Evolutionary conservation across 2,797 vertebrate species (phyloP).

Genomic region (Catamblyrhynchus diadema): DNA sequence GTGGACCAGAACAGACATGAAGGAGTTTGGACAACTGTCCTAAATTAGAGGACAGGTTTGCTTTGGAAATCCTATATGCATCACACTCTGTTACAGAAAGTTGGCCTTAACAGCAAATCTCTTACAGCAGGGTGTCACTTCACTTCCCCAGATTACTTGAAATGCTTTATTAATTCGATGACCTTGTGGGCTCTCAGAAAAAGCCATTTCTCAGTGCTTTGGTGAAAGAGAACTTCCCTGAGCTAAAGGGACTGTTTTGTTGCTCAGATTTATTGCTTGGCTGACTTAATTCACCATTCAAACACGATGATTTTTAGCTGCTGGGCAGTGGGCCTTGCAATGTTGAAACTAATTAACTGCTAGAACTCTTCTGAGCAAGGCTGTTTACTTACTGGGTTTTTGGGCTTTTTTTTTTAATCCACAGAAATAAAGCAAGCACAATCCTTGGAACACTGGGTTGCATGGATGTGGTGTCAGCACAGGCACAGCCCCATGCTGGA

Average conservation of each 20-base stretch:
- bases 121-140: conserved; percentile 49
- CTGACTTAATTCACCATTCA: conserved; percentile 56
- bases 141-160: conserved; percentile 41
- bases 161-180: conserved; percentile 62
- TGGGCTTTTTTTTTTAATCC: background rate
- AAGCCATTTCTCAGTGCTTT: conserved; percentile 45
- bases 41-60: conserved; percentile 21
- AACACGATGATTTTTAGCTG: conserved; percentile 56
- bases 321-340: conserved; percentile 49
- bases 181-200: conserved; percentile 22
- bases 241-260: conserved; percentile 44
- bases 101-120: conserved; percentile 40
- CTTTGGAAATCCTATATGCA: conserved; percentile 1
- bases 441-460: background rate
- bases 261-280: conserved; percentile 60
- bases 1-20: background rate
- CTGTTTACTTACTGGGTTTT: background rate
- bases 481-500: background rate
- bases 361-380: background rate
- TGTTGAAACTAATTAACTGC: conserved; percentile 54
- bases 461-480: background rate
- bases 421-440: background rate
- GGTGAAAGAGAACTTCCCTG: background rate
- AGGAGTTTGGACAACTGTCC: conserved; percentile 38
- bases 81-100: background rate